Conservation (phyloP, 2,797 vertebrate genomes). For the Schizothorax lantsangensis region DNA sequence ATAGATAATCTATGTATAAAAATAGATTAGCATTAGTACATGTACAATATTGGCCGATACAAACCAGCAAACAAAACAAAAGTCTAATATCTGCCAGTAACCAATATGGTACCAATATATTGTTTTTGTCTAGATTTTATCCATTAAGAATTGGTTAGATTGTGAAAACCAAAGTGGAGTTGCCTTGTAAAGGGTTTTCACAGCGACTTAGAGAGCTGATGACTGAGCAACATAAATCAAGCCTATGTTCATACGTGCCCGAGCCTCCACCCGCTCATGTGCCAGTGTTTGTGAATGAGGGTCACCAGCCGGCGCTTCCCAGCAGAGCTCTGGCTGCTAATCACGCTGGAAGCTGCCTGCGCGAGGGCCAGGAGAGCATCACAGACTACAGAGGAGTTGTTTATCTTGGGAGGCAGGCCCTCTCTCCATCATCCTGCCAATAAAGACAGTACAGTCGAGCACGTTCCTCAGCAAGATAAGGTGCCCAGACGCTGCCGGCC, state of each 20-base stretch:
- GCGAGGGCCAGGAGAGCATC: conserved; percentile 61
- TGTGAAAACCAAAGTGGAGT: not conserved
- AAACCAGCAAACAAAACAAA: not conserved
- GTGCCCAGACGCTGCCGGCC: conserved; percentile 65
- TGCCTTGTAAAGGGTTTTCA: not conserved
- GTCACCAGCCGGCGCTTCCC: conserved; percentile 49
- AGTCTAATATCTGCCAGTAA: not conserved
- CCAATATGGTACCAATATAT: not conserved
- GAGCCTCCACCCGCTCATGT: conserved; percentile 52
- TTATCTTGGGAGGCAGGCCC: conserved; percentile 77
- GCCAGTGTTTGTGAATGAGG: conserved; percentile 66
- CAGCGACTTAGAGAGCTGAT: not conserved
- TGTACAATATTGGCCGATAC: too few species aligned
- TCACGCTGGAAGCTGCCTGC: conserved; percentile 67
- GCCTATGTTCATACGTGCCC: not conserved
- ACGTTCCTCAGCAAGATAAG: conserved; percentile 73
- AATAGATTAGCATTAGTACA: not conserved
- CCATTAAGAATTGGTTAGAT: not conserved
- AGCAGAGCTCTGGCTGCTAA: conserved; percentile 65
- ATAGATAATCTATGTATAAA: not conserved
- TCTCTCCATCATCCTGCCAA: conserved; percentile 74
- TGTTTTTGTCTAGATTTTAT: not conserved
- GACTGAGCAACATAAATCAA: conserved; percentile 6
- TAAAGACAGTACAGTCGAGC: conserved; percentile 68
- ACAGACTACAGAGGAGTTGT: conserved; percentile 70